Evolutionary conservation across 2,113 vertebrate species (phyloP), one percentile per base, ranked within the genome.

Genomic region (Opisthocomus hoazin): DNA sequence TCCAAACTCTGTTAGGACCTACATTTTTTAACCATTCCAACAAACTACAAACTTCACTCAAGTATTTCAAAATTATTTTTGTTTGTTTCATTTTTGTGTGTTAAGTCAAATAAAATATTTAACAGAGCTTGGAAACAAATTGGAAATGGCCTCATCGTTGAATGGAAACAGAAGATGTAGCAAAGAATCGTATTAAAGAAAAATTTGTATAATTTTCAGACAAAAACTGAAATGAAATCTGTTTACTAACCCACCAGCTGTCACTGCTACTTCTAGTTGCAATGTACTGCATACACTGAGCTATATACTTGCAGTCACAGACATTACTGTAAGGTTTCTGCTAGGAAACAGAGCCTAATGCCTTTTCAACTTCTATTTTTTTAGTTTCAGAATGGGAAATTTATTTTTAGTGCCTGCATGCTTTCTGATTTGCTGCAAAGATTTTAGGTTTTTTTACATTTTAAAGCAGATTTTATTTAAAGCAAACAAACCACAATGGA

Each of bases 171-270:
- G 96, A 97, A 96, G 96, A 95, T 90, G 87, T 15, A 94, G 93
- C 27, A 1, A 93, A 95, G 86, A 96, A 95, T 92, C 86, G 5
- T 96, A 97, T 97, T 97, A 97, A 97, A 97, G 95, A 94, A 95
- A 95, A 97, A 95, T 76, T 96, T 97, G 95, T 96, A 96, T 96
- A 91, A 96, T 96, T 96, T 97, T 97, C 95, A 97, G 96, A 95
- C 91, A 97, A 98, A 97, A 97, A 90, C 97, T 95, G 90, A 97
- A 97, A 96, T 92, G 87, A 97, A 97, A 98, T 98, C 96, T 98
- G 97, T 97, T 97, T 96, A 94, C 83, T 87, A 92, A 95, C 90
- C 93, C 92, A 97, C 96, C 97, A 98, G 97, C 97, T 98, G 97
- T 98, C 97, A 96, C 94, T 97, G 93, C 90, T 87, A 73, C 89